Base-by-base conservation (phyloP, 1,140 invertebrate genomes). In the Apis florea region DNA sequence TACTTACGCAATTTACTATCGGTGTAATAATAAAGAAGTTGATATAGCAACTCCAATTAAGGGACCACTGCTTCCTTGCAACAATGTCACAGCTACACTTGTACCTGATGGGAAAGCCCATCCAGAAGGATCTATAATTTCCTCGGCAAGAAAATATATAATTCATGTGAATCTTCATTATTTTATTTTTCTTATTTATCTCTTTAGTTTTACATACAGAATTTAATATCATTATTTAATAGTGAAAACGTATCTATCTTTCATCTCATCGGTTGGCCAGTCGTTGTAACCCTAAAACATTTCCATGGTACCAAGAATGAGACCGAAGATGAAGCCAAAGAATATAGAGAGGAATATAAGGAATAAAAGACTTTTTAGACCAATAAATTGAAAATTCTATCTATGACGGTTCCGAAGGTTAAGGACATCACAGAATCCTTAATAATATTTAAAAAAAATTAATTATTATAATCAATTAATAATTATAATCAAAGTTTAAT, bases 1-100 rank as follows among this genome's bases (percentile, higher is more conserved):
- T 54, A 94, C 95, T 95, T 94, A 97, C 96, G 89, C 96, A 96
- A 92, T 98, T 98, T 11, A 98, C 97, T 82, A 97, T 96, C 19
- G 97, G 97, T n/a, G 97, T n/a, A n/a, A 97, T 70, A 98, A 90
- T 54, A 98, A 93, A 2, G 97, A 98, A 3, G 97, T 97, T 5
- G 97, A 98, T 90, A 98, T 98, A 10, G 97, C 97, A 58, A 98
- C 97, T 85, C 97, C 97, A 82, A 98, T 98, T 59, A 98, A 90
- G 4, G 97, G 97, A 2, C 97, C 97, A 61, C 96, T 96, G 89
- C 97, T 98, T 24, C 97, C 97, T 89, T 97, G 97, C 1, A 98
- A 94, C 56, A 98, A 94, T 53, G 97, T 97, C n/a, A 98, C 94
- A 1, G 97, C 97, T 2, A 98, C 97, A 17, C 97, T 97, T 21